Evolutionary conservation across 64 coral and sea anemone genomes (phyloP), one percentile per base, ranked within the genome.

Genomic region (Montipora sp.): DNA sequence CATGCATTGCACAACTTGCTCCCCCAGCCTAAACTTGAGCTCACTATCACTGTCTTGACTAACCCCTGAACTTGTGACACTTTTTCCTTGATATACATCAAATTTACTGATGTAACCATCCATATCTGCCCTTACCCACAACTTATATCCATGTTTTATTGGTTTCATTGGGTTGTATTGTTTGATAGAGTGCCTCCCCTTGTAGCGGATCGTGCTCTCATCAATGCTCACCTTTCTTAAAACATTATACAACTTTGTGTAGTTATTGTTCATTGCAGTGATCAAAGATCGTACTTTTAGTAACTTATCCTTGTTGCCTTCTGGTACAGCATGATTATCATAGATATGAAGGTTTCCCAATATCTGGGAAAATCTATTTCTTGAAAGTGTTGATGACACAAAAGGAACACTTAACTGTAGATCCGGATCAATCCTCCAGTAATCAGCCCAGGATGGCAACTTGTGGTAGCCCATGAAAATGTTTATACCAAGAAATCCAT

Each of bases 211-310:
- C 53, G 53, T 57, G 11, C 53, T 57, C 53, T 57, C 53, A 11
- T 57, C 53, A 57, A 57, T 57, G 53, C 53, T 90, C 14, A 77
- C 7, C 9, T 84, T 87, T 90, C 72, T 83, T 27, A 84, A 93
- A 55, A 93, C 84, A 93, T 81, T 93, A n/a, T 93, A 89, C 48
- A 93, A 58, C 57, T 93, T 72, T 21, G 81, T 50, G 84, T 80
- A 93, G 12, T 89, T 93, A 81, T 80, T 72, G 43, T 93, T 89
- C 76, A 82, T 93, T 74, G 92, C 59, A 71, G 51, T 65, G 73
- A 93, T 93, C 45, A 93, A 50, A 5, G 84, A 84, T 51, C 85
- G 36, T 27, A 93, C 43, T 59, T 94, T 94, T 45, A 63, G 61
- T 36, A 94, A 45, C 69, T 78, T 94, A 59, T 94, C 93, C 48